Evolutionary conservation across 2,113 vertebrate species (phyloP), one percentile per base, ranked within the genome.

Genomic region (Cranoglanis bouderius): DNA sequence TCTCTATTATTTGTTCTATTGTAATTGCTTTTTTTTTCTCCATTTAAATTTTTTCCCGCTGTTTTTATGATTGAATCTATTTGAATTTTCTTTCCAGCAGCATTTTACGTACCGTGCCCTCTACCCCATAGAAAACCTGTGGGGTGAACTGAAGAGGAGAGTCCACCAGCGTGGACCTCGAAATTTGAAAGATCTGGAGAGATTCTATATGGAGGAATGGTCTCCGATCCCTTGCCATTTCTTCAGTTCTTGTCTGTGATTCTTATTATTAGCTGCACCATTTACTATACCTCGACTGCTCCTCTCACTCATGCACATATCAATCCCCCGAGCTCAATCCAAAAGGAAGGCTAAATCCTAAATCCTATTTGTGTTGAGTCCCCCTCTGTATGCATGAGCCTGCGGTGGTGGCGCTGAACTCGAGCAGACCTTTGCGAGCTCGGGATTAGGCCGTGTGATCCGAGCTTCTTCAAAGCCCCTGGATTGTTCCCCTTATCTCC

Each of bases 391-490:
- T 88, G 81, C 85, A 57, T 63, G 40, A 55, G 57, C 70, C 88
- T 49, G 87, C 63, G n/a, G 72, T 32, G 86, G 35, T 12, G 85
- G 85, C 49, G 49, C 67, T 87, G 95, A 96, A 95, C 95, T 95
- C 93, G 92, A 83, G 91, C 92, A 93, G 95, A 95, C 94, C 95
- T 85, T 91, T 93, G 90, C 90, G 19, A 95, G 94, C 92, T 89
- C 1, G 43, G 95, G 94, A 96, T 96, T 95, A 95, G 91, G 83
- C 91, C 91, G 91, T 93, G 94, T 95, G 94, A 96, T 96, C 91
- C 87, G 4, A 72, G 63, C 92, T 91, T 35, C 93, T 94, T 89
- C 89, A 91, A 91, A 91, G 89, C 18, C 35, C 43, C 35, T 59
- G 61, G 81, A 86, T 84, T 84, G 92, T 90, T 91, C 90, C 90